A percentile compares a stretch with the other conserved stretches of the same genome.
These are phyloP conservation scores for Muscidifurax raptorellus DNA, from an alignment of 1,140 invertebrate species.

Conservation along the genomic window DNA sequence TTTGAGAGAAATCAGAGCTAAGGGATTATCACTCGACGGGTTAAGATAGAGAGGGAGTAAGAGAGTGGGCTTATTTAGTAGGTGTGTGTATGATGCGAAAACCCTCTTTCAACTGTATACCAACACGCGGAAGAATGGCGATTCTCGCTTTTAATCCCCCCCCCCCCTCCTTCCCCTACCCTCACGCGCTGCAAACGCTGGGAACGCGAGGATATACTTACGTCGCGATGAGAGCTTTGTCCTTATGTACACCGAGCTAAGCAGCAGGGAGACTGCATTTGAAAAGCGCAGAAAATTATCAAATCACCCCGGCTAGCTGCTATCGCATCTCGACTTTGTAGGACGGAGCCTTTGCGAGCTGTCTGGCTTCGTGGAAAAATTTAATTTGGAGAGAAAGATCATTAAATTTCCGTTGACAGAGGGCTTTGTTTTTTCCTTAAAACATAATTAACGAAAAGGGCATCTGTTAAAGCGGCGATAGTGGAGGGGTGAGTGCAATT, in stretches of 20 bases:
- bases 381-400: conserved; percentile 53
- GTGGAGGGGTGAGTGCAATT: conserved; percentile 53
- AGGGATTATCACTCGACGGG: neutral
- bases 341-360: neutral
- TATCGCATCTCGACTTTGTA: neutral
- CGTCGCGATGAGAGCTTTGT: conserved; percentile 27
- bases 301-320: neutral
- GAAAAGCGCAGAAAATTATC: neutral
- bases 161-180: too few species aligned
- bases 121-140: conserved; percentile 10
- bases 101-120: conserved; percentile 5
- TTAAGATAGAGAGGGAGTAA: neutral
- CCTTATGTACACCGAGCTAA: neutral
- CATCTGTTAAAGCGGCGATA: conserved; percentile 49
- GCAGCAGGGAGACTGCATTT: neutral
- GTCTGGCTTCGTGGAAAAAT: conserved; percentile 7
- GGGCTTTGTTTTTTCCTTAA: conserved; percentile 50
- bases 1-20: conserved; percentile 19
- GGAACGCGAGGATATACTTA: conserved; percentile 14
- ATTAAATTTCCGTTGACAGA: conserved; percentile 52
- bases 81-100: conserved; percentile 22
- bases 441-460: conserved; percentile 58
- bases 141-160: conserved; percentile 25
- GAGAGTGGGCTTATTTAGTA: conserved; percentile 17
- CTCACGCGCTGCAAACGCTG: neutral